Conservation (phyloP, 1,140 invertebrate genomes). For the Brachionus plicatilis region DNA sequence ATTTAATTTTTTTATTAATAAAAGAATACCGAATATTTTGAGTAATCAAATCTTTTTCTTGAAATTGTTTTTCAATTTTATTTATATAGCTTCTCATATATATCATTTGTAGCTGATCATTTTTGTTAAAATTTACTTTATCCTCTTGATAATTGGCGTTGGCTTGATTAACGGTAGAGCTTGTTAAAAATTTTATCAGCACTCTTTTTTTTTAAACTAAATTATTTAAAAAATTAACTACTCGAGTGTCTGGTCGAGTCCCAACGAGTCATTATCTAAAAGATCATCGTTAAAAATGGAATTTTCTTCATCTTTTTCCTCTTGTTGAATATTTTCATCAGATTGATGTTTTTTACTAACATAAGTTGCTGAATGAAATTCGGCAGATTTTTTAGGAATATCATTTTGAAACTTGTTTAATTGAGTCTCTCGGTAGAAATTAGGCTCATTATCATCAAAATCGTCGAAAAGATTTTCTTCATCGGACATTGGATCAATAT, state of each 20-base stretch:
- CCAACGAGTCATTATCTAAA: not conserved
- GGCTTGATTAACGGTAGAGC: conserved; percentile 15
- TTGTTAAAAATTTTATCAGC: not conserved
- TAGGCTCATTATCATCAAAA: not conserved
- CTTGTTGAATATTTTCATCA: not conserved
- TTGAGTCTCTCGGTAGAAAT: not conserved
- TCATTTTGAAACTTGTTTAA: not conserved
- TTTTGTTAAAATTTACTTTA: conserved; percentile 45
- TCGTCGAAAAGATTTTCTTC: conserved; percentile 12
- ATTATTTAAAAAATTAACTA: not conserved
- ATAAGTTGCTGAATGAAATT: not conserved
- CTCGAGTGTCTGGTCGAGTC: not conserved
- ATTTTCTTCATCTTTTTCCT: not conserved
- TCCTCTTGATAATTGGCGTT: conserved; percentile 45
- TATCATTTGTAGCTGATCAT: conserved; percentile 53
- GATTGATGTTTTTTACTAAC: not conserved
- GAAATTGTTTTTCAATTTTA: conserved; percentile 49
- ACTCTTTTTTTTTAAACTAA: too few relatives aligned
- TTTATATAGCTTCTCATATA: conserved; percentile 50
- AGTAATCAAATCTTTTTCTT: conserved; percentile 48
- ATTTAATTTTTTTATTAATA: too few relatives aligned
- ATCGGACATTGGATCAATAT: conserved; percentile 27
- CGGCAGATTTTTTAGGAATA: not conserved
- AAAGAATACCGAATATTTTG: conserved; percentile 48
- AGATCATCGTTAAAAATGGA: not conserved